Conservation (phyloP, 2,797 vertebrate genomes). For the Yasuhikotakia modesta region DNA sequence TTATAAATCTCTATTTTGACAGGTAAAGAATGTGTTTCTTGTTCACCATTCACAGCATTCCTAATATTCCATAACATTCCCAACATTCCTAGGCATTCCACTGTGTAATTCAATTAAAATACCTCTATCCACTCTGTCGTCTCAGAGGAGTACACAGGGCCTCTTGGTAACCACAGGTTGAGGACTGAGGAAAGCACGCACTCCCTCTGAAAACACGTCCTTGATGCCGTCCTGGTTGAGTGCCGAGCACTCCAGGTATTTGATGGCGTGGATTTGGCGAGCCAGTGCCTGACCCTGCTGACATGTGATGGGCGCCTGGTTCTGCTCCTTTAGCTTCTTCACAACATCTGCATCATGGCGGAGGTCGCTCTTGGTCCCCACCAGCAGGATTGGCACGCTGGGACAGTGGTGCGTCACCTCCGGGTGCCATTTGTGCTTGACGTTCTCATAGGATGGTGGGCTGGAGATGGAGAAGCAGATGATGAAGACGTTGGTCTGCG, state of each 20-base stretch:
- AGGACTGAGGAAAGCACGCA: slow-evolving; percentile 85
- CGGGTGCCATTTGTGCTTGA: slow-evolving; percentile 83
- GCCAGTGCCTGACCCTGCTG: slow-evolving; percentile 85
- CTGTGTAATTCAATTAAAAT: slow-evolving; percentile 38
- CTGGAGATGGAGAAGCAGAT: slow-evolving; percentile 84
- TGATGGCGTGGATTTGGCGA: slow-evolving; percentile 85
- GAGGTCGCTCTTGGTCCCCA: slow-evolving; percentile 90
- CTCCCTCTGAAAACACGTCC: slow-evolving; percentile 86
- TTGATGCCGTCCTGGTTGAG: slow-evolving; percentile 88
- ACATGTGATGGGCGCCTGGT: slow-evolving; percentile 80
- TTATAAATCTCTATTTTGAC: slow-evolving; percentile 25
- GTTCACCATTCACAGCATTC: slow-evolving; percentile 2
- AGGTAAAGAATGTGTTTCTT: slow-evolving; percentile 37
- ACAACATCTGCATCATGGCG: slow-evolving; percentile 81
- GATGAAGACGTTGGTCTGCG: slow-evolving; percentile 82
- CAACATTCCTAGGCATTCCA: slow-evolving; percentile 33
- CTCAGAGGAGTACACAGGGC: slow-evolving; percentile 86
- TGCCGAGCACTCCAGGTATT: slow-evolving; percentile 89
- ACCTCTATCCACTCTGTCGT: slow-evolving; percentile 23
- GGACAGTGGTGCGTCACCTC: slow-evolving; percentile 88
- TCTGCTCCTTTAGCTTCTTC: slow-evolving; percentile 92
- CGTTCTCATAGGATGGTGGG: slow-evolving; percentile 78
- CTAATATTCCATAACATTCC: slow-evolving; percentile 28
- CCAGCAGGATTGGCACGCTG: slow-evolving; percentile 85
- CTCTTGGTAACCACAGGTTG: slow-evolving; percentile 72